Base-by-base conservation (phyloP, 2,113 vertebrate species). In the Todiramphus chloris region DNA sequence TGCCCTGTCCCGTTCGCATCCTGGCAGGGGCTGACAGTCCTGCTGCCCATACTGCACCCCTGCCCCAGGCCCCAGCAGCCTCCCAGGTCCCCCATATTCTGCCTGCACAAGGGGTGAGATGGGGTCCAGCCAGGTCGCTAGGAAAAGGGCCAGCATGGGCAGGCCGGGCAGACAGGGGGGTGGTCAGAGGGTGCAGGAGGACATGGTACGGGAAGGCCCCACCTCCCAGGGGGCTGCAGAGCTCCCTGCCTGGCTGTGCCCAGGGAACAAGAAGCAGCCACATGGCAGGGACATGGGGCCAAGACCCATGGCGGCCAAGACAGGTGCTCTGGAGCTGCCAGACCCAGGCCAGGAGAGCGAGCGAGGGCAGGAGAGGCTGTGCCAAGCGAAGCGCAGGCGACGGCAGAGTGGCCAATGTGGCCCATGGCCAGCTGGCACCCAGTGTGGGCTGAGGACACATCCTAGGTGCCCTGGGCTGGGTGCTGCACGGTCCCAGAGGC, bases 381-480 rank as follows among this genome's bases (percentile, higher is more conserved):
- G 64, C 93, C 83, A 83, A 82, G 69, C 0, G 0, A 62, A 48
- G 85, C 2, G 2, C 37, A 56, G 77, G 53, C 3, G 0, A 67
- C 20, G 80, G 46, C 2, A 41, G 44, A 33, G 70, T 7, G 24
- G 48, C 58, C 4, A 0, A 13, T 0, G 7, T 46, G 55, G 86
- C 75, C 55, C 1, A 2, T 5, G 37, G 88, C 93, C 91, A 96
- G 89, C 76, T 90, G 89, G 91, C 77, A 0, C 35, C 39, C 6
- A 1, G 56, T 0, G 0, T 1, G 11, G 66, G 63, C 75, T 43
- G 35, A 70, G 48, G 60, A 73, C 1, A 6, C 4, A 3, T 9
- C 76, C 72, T 0, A 6, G 72, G 48, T 27, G 82, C 72, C 28
- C 63, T 7, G 27, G 82, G 87, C 41, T 7, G 1, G 20, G 43